These are phyloP conservation scores for Drosophila subpulchrella DNA, from an alignment of 1,140 invertebrate species.

Conservation along the genomic window DNA sequence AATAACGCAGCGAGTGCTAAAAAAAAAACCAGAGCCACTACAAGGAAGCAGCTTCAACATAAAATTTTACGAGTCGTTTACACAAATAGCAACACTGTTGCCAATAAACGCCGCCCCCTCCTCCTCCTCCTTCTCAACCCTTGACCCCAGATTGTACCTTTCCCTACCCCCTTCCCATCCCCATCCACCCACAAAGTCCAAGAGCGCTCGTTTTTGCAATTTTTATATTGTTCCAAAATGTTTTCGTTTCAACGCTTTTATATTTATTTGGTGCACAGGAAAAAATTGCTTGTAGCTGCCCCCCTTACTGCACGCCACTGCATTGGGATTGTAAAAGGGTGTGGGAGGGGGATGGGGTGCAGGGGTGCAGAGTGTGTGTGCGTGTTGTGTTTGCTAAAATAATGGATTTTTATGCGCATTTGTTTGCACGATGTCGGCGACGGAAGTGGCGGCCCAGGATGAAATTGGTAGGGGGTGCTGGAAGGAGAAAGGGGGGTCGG, in stretches of 20 bases:
- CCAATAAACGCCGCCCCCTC: slow-evolving; percentile 66
- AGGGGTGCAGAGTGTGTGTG: slow-evolving; percentile 10
- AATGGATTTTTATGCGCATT: slow-evolving; percentile 80
- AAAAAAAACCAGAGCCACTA: slow-evolving; percentile 28
- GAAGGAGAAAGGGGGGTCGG: neutral
- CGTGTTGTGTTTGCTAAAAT: slow-evolving; percentile 72
- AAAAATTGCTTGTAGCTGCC: slow-evolving; percentile 56
- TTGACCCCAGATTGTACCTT: slow-evolving; percentile 11
- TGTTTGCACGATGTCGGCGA: slow-evolving; percentile 65
- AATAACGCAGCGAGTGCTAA: slow-evolving; percentile 10
- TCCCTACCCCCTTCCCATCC: neutral
- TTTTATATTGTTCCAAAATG: slow-evolving; percentile 80
- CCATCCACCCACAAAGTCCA: slow-evolving; percentile 1
- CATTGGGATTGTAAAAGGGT: slow-evolving; percentile 25
- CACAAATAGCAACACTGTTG: slow-evolving; percentile 82
- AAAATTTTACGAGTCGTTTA: slow-evolving; percentile 83
- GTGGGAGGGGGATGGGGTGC: too few species aligned
- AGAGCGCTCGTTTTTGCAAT: slow-evolving; percentile 59
- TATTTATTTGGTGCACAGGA: slow-evolving; percentile 69
- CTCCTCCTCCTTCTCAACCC: slow-evolving; percentile 21
- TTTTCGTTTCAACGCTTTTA: slow-evolving; percentile 78
- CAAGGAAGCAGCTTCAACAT: slow-evolving; percentile 62
- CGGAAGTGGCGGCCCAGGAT: slow-evolving; percentile 33
- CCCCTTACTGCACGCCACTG: slow-evolving; percentile 34
- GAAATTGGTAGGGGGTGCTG: neutral